Conservation (phyloP, 1,140 invertebrate genomes). For the Centruroides sculpturatus region DNA sequence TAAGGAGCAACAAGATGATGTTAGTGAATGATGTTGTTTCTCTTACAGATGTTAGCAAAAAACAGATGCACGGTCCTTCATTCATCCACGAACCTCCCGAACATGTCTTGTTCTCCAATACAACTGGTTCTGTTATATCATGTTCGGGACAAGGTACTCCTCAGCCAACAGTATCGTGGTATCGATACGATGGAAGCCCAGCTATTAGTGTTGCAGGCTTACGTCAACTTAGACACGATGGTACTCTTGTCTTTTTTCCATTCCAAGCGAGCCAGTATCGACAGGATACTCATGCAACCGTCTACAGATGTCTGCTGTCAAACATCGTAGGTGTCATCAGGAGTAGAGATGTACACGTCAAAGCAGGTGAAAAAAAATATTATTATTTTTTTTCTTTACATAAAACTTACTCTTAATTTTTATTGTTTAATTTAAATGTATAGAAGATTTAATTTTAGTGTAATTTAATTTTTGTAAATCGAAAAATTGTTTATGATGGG, state of each 20-base stretch:
- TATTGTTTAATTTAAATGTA: too few species aligned
- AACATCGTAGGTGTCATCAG: slow-evolving; percentile 79
- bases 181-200: slow-evolving; percentile 15
- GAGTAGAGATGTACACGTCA: slow-evolving; percentile 79
- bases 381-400: too few species aligned
- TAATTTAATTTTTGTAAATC: too few species aligned
- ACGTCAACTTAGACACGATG: slow-evolving; percentile 16
- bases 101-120: slow-evolving; percentile 18
- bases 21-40: too few species aligned
- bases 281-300: slow-evolving; percentile 83
- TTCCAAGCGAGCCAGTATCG: slow-evolving; percentile 83
- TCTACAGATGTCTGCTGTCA: slow-evolving; percentile 77
- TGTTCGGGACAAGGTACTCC: slow-evolving; percentile 16
- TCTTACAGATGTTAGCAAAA: too few species aligned
- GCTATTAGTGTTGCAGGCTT: slow-evolving; percentile 14
- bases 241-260: slow-evolving; percentile 61
- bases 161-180: slow-evolving; percentile 17
- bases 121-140: slow-evolving; percentile 16
- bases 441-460: too few species aligned
- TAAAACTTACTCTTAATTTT: too few species aligned
- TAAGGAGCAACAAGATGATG: too few species aligned
- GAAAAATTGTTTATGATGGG: too few species aligned
- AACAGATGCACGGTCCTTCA: slow-evolving; percentile 1
- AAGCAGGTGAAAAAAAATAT: slow-evolving; percentile 59
- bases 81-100: slow-evolving; percentile 16